Percentiles rank a stretch among this genome's conserved stretches.
These are phyloP conservation scores for Drosophila sulfurigaster DNA, from an alignment of 1,140 invertebrate genomes.

Conservation along the genomic window DNA sequence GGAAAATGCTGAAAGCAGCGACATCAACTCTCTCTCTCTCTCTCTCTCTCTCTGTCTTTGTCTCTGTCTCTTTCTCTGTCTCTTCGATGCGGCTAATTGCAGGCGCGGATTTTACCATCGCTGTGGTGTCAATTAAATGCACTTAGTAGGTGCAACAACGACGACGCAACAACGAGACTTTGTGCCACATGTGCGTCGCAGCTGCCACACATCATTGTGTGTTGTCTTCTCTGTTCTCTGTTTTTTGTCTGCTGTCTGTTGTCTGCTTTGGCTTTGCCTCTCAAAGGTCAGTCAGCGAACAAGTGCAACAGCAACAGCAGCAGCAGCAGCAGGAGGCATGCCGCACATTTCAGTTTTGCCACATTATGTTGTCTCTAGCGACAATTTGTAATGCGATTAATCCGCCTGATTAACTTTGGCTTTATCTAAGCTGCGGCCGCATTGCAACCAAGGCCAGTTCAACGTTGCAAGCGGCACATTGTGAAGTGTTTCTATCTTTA, in stretches of 20 bases:
- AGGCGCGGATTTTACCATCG: conserved; percentile 71
- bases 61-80: conserved; percentile 23
- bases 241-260: conserved; percentile 5
- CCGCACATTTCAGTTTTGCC: conserved; percentile 67
- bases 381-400: conserved; percentile 82
- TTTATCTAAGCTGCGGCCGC: conserved; percentile 26
- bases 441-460: conserved; percentile 22
- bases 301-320: conserved; percentile 37
- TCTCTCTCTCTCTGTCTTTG: conserved; percentile 1
- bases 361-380: conserved; percentile 60
- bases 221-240: background rate
- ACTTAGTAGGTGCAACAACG: conserved; percentile 65
- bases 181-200: conserved; percentile 60
- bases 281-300: conserved; percentile 57
- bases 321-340: conserved; percentile 56
- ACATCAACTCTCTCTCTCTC: conserved; percentile 11
- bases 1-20: conserved; percentile 53
- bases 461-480: background rate
- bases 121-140: conserved; percentile 79
- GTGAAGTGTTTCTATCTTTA: too few species aligned
- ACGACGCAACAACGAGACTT: conserved; percentile 32
- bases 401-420: conserved; percentile 72
- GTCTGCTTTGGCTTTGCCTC: conserved; percentile 38
- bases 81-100: conserved; percentile 61
- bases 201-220: conserved; percentile 36